Evolutionary conservation across 2,113 vertebrate species (phyloP), one percentile per base, ranked within the genome.

Genomic region (Hydrochoerus hydrochaeris): DNA sequence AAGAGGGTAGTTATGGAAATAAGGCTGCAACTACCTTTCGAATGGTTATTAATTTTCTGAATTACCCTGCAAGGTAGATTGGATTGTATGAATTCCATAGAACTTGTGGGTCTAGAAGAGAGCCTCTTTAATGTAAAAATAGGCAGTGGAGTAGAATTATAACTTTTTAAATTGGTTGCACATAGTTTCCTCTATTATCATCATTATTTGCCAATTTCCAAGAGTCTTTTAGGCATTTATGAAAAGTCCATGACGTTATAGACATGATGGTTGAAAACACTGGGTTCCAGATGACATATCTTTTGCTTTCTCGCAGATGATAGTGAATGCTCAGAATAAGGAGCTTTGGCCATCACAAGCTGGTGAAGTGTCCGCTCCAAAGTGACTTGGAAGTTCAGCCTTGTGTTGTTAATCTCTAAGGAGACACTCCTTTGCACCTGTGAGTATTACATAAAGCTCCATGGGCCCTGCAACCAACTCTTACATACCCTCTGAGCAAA

Each of bases 341-440:
- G 99, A 99, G 94, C 54, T 99, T 99, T 52, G 99, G 99, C 54
- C 99, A 99, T 97, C 98, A 99, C 0, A 99, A 99, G 32, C 98
- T 99, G 0, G 99, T 99, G 0, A 99, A 98, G 85, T 99, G 99
- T 97, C 97, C 99, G 6, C 98, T 99, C 63, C 99, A 99, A 97
- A 99, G 99, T 89, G 98, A 98, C 96, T 98, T 98, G 0, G 99
- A 99, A 3, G 98, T 98, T 22, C 99, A 99, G 94, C 99, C 99
- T 5, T 99, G 99, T 28, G 99, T 99, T 67, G 99, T 99, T 97
- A 99, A 99, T 75, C 99, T 99, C 98, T 99, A 99, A 0, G 99
- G 99, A 16, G 99, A 99, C 95, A 99, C 99, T 0, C 99, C 99
- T 2, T 97, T 99, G 0, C 99, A 99, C 95, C 95, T 99, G 99